Evolutionary conservation across 2,888 invertebrate genomes (phyloP), one percentile per base, ranked within the genome.

Genomic region (Hermodice carunculata): DNA sequence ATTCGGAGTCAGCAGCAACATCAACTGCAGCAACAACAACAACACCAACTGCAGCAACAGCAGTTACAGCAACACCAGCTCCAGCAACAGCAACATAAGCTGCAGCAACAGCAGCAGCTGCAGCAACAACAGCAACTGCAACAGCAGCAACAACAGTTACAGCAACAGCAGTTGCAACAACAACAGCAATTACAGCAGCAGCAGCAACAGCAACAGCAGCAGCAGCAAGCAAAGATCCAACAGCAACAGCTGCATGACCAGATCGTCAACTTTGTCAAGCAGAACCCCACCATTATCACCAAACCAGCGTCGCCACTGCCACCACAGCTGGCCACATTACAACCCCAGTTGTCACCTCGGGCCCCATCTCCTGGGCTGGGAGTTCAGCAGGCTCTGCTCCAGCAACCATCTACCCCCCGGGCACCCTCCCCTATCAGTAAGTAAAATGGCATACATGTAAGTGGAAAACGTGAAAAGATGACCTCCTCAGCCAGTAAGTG

Each of bases 171-270:
- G 37, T 59, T 59, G 28, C 58, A 52, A 34, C 66, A 66, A 19
- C 43, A 37, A 61, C 60, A 58, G 28, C 48, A 64, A 37, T 29
- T n/a, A 29, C 65, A 72, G 37, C 70, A 57, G 34, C 69, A 66
- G 37, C 70, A 71, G 52, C 69, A 68, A 34, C 75, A 86, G 85
- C 69, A 67, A 43, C 74, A 69, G 37, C 69, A 61, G 74, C 87
- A 89, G 80, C 92, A 93, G 82, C 93, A 94, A 83, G 88, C 93
- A 61, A 78, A 88, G 79, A 37, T 8, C 37, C 8, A 37, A 14
- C 76, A 69, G 28, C 71, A 73, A 31, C 26, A 32, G 29, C 19
- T 53, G 24, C 69, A 64, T 24, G 81, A 81, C 56, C 78, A 79
- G 40, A 78, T 82, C 53, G 70, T 77, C 60, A 81, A 75, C 64